A percentile compares a stretch with the other conserved stretches of the same genome.
These are phyloP conservation scores for Habrosyne pyritoides DNA, from an alignment of 2,888 invertebrate genomes.

Conservation along the genomic window DNA sequence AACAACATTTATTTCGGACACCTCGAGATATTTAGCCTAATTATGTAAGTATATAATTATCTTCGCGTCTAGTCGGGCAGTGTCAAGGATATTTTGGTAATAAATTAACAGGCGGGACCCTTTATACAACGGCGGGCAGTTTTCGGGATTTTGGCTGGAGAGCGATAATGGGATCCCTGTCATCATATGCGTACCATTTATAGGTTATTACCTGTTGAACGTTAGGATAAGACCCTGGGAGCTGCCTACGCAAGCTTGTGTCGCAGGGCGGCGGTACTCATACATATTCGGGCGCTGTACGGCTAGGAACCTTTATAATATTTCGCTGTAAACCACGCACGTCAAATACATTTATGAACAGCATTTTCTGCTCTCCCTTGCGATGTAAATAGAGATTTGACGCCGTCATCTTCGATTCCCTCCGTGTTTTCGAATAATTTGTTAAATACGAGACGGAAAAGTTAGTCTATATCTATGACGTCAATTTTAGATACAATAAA, in stretches of 20 bases:
- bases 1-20: conserved; percentile 21
- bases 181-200: conserved; percentile 54
- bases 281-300: neutral
- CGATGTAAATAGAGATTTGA: no score
- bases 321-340: no score
- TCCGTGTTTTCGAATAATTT: no score
- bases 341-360: no score
- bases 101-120: conserved; percentile 56
- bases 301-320: neutral
- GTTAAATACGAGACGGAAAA: no score
- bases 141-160: conserved; percentile 58
- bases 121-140: conserved; percentile 52
- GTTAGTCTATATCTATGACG: no score
- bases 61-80: conserved; percentile 34
- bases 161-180: conserved; percentile 63
- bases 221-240: conserved; percentile 21
- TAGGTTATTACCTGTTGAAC: conserved; percentile 61
- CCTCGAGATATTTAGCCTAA: conserved; percentile 24
- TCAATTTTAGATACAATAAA: no score
- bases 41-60: conserved; percentile 49
- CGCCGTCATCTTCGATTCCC: no score
- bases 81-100: conserved; percentile 59
- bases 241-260: neutral
- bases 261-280: neutral
- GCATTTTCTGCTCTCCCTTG: no score